Evolutionary conservation across 2,797 vertebrate species (phyloP).

Genomic region (Myripristis murdjan): DNA sequence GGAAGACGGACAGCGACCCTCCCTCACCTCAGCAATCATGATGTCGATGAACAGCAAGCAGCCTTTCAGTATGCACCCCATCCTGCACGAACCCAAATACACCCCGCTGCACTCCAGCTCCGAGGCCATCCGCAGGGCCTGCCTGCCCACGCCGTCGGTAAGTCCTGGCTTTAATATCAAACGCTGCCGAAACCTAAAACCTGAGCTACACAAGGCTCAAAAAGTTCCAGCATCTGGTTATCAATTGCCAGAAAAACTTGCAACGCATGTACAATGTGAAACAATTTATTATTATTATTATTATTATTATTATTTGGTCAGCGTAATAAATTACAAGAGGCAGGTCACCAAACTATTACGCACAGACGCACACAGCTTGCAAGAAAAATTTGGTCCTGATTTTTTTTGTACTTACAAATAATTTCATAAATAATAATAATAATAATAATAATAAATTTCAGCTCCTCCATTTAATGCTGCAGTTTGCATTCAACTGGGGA

Average conservation of each 20-base stretch:
- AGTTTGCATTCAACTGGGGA: no score
- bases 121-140: constrained; percentile 93
- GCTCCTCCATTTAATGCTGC: no score
- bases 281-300: no score
- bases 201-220: no score
- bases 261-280: no score
- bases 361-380: neutral
- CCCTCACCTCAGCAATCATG: constrained; percentile 86
- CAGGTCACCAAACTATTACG: neutral
- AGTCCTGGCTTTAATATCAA: constrained; percentile 69
- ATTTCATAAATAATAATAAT: no score
- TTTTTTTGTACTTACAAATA: no score
- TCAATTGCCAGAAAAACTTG: neutral
- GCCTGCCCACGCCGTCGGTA: constrained; percentile 91
- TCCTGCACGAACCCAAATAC: constrained; percentile 94
- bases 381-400: no score
- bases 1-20: constrained; percentile 72
- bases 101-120: constrained; percentile 92
- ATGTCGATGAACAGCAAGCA: constrained; percentile 99
- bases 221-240: neutral
- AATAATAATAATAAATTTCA: no score
- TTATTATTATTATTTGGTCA: neutral
- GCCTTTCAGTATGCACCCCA: constrained; percentile 94
- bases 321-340: no score
- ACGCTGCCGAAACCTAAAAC: no score